These are phyloP conservation scores for Takifugu flavidus DNA, from an alignment of 2,113 vertebrate species.

Conservation along the genomic window DNA sequence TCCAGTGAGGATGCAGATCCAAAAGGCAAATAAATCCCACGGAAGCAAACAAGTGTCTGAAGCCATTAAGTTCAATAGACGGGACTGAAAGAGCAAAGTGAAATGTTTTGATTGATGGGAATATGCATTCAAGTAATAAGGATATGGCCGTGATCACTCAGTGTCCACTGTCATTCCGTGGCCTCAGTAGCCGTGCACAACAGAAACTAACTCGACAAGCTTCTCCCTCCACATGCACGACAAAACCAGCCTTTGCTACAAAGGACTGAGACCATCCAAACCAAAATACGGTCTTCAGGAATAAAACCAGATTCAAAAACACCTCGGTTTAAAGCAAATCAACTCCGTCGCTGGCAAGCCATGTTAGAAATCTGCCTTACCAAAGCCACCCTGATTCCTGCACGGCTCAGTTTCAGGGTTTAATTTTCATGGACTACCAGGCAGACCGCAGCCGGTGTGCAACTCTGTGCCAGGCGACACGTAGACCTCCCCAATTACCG, in stretches of 20 bases:
- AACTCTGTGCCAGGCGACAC: slow-evolving; percentile 36
- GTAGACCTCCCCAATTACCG: slow-evolving; percentile 20
- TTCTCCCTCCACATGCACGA: slow-evolving; percentile 40
- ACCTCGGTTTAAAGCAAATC: slow-evolving; percentile 36
- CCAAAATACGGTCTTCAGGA: slow-evolving; percentile 32
- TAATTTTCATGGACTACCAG: slow-evolving; percentile 28
- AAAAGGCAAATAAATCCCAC: slow-evolving; percentile 53
- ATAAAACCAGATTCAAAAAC: slow-evolving; percentile 23
- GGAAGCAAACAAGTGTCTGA: slow-evolving; percentile 76
- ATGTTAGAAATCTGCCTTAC: slow-evolving; percentile 54
- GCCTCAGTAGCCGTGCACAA: slow-evolving; percentile 37
- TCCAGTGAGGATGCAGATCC: slow-evolving; percentile 37
- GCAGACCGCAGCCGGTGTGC: slow-evolving; percentile 50
- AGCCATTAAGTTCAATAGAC: slow-evolving; percentile 66
- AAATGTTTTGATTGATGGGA: slow-evolving; percentile 53
- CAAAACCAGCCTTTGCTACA: slow-evolving; percentile 22
- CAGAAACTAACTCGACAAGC: slow-evolving; percentile 48
- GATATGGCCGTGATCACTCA: slow-evolving; percentile 36
- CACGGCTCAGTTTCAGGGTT: slow-evolving; percentile 40
- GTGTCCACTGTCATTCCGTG: slow-evolving; percentile 51
- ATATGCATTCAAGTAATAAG: slow-evolving; percentile 56
- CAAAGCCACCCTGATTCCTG: slow-evolving; percentile 47
- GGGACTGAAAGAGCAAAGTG: slow-evolving; percentile 51
- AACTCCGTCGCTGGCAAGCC: slow-evolving; percentile 45
- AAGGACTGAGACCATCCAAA: slow-evolving; percentile 18